Conservation (phyloP, 2,888 invertebrate species). For the Biston stratarius region DNA sequence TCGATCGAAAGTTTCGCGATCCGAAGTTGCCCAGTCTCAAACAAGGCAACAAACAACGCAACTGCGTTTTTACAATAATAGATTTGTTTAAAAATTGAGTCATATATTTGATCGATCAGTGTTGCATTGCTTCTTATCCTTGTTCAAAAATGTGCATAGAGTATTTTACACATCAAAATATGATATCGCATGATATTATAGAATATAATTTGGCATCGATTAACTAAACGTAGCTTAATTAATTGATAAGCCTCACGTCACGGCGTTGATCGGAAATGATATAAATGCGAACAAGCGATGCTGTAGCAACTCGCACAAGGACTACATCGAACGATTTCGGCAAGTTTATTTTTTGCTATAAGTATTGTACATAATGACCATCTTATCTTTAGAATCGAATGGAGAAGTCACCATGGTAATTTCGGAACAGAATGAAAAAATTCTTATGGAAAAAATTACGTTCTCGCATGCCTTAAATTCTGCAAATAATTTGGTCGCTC, state of each 20-base stretch:
- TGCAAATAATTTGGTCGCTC: conserved; percentile 1
- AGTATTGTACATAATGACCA: not conserved
- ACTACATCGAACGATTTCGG: conserved; percentile 12
- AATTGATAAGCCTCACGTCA: conserved; percentile 65
- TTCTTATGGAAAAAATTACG: not conserved
- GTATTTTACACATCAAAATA: conserved; percentile 30
- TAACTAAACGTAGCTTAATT: conserved; percentile 74
- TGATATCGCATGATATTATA: conserved; percentile 48
- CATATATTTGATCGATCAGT: not conserved
- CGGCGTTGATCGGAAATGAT: conserved; percentile 54
- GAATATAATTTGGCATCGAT: conserved; percentile 82
- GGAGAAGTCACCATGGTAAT: not conserved
- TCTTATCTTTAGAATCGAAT: conserved; percentile 6
- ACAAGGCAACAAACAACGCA: not conserved
- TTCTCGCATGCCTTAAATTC: not conserved
- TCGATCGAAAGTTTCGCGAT: conserved; percentile 22
- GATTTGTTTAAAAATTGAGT: not conserved
- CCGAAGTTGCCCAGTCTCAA: conserved; percentile 8
- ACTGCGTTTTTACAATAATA: not conserved
- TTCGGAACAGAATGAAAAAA: not conserved
- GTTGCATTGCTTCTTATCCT: not conserved
- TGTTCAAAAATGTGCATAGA: conserved; percentile 7
- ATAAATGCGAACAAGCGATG: conserved; percentile 78
- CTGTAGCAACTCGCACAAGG: conserved; percentile 50
- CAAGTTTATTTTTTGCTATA: not conserved